Base-by-base conservation (phyloP, 2,888 invertebrate genomes). In the Nemotelus pantherinus region DNA sequence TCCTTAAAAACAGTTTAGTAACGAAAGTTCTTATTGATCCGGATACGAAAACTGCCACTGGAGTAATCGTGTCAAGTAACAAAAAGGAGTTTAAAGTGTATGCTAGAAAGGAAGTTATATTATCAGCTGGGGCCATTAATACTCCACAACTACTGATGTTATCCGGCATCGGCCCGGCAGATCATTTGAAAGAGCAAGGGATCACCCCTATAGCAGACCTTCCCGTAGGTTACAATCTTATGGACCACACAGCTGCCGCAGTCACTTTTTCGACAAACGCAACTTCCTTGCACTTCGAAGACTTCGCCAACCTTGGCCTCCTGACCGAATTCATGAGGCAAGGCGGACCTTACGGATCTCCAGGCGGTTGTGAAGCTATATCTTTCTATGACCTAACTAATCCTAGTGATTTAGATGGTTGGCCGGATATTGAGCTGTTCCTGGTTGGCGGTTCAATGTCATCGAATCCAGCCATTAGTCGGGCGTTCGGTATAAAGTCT, bases 141-240 rank as follows among this genome's bases (percentile, higher is more conserved):
- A 90, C 93, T 4, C 94, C 95, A 0, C 93, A 95, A 84, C 84
- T 95, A 4, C 86, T 96, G 39, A 92, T 95, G 92, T 85, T 95
- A 25, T 94, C 94, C 2, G 95, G 95, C 3, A 89, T 95, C 6
- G 93, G 93, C 1, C 92, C 92, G 0, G 88, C 85, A 78, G 86
- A 88, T 48, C 90, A 93, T 82, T 86, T 93, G 70, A 86, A 88
- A 78, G 85, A 89, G 2, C 83, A 90, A 2, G 88, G 88, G 78
- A 88, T 89, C 60, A 91, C 92, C 57, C 86, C 89, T 2, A 87
- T 90, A 0, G 81, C 91, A 0, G 89, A 92, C 84, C 86, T 91
- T 50, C 89, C 89, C 4, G 93, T 93, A 0, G 93, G 94, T 2
- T 88, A 90, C 79, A 92, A 92, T 82, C 85, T 93, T 3, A 92